A percentile compares a stretch with the other conserved stretches of the same genome.
These are phyloP conservation scores for Muscidifurax raptorellus DNA, from an alignment of 1,140 invertebrate genomes.

Conservation along the genomic window DNA sequence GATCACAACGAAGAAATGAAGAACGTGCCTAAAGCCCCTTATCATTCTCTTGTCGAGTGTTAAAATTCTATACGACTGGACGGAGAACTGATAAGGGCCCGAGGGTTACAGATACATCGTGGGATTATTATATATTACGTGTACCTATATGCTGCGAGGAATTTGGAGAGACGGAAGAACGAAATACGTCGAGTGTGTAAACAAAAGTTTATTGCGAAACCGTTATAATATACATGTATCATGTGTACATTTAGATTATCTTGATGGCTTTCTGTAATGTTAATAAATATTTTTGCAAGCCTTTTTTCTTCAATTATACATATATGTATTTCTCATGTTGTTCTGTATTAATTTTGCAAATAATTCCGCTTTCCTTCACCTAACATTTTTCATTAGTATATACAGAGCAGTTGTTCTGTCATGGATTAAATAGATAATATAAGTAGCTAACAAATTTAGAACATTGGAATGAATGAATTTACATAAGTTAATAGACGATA, in stretches of 20 bases:
- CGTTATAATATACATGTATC: background rate
- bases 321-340: background rate
- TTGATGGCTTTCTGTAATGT: background rate
- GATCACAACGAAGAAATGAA: slow-evolving; percentile 31
- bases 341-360: background rate
- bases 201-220: slow-evolving; percentile 19
- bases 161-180: background rate
- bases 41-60: slow-evolving; percentile 85
- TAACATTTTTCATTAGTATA: background rate
- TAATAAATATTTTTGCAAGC: slow-evolving; percentile 20
- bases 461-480: background rate
- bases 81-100: slow-evolving; percentile 87
- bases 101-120: slow-evolving; percentile 76
- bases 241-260: background rate
- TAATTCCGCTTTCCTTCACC: background rate
- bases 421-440: background rate
- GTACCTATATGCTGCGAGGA: background rate
- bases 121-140: too few relatives aligned
- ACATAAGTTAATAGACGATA: too few relatives aligned
- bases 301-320: background rate
- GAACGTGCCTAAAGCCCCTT: slow-evolving; percentile 78
- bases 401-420: background rate
- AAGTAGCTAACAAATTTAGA: background rate
- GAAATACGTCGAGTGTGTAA: background rate
- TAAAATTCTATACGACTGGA: slow-evolving; percentile 79